Evolutionary conservation across 1,140 invertebrate species (phyloP), one percentile per base, ranked within the genome.

Genomic region (Mya arenaria): DNA sequence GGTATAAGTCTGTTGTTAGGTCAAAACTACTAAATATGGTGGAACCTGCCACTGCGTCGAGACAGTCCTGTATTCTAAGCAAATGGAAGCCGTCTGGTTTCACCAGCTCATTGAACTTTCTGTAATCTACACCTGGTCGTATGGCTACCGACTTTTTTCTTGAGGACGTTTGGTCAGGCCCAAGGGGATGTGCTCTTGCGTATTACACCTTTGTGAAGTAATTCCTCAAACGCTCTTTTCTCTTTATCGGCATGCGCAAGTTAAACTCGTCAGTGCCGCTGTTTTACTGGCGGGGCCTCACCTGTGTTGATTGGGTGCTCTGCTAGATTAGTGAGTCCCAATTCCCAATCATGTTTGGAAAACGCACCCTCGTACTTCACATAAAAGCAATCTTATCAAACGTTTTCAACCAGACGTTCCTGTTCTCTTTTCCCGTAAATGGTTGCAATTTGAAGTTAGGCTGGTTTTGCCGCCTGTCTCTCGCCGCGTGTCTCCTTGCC

Each of bases 1-100:
- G n/a, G n/a, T n/a, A n/a, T n/a, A 82, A 89, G 4, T 83, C 87
- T 36, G 15, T 39, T 5, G 44, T 65, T 15, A 55, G 30, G n/a
- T 78, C 62, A 0, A 75, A 48, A 19, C 19, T 17, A 17, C 65
- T 68, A 36, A 68, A 68, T 3, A 68, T 3, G n/a, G 32, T 19
- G 15, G 37, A 1, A 5, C 30, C 65, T 13, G 65, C 30, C 2
- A 68, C 36, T 19, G 65, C 65, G 39, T 68, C 65, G 32, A 37
- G 28, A 39, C 65, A 68, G 30, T 68, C 65, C 37, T 68, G 65
- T 37, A 68, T 28, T 23, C 37, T 13, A 30, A 36, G n/a, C n/a
- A n/a, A n/a, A n/a, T n/a, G n/a, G n/a, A n/a, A n/a, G n/a, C n/a
- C n/a, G n/a, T n/a, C n/a, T n/a, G n/a, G 65, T 37, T 68, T 68